Conservation (phyloP, 1,140 invertebrate species). For the Oscheius sp. region DNA sequence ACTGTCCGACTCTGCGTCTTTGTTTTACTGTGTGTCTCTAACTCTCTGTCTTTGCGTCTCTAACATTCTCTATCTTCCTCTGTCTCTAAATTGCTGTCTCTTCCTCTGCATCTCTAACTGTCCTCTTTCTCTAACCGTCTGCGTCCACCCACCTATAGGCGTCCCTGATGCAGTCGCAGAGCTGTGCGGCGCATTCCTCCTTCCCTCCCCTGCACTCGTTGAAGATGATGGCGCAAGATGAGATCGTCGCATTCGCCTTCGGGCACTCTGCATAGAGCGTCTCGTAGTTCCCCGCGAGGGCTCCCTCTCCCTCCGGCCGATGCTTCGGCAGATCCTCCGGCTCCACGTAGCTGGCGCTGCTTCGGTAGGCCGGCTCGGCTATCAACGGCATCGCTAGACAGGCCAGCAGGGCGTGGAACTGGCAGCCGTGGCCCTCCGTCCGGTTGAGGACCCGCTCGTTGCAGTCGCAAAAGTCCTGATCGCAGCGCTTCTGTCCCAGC, state of each 20-base stretch:
- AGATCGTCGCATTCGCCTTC: slow-evolving; percentile 5
- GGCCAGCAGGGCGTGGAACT: neutral
- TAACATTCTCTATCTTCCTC: no score
- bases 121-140: no score
- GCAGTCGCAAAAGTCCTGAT: slow-evolving; percentile 27
- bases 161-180: slow-evolving; percentile 11
- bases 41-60: no score
- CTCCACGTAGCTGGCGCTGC: slow-evolving; percentile 5
- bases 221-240: slow-evolving; percentile 3
- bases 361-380: slow-evolving; percentile 3
- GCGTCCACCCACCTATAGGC: slow-evolving; percentile 5
- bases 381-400: neutral
- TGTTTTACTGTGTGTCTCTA: no score
- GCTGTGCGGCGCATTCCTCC: slow-evolving; percentile 16
- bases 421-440: neutral
- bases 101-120: no score
- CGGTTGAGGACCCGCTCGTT: slow-evolving; percentile 6
- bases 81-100: no score
- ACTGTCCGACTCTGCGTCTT: no score
- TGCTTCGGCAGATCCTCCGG: neutral
- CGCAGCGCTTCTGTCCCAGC: slow-evolving; percentile 17
- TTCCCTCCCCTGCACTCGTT: neutral
- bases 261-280: slow-evolving; percentile 10
- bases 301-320: neutral
- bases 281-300: neutral